Evolutionary conservation across 2,797 vertebrate species (phyloP).

Genomic region (Trematocara caparti): DNA sequence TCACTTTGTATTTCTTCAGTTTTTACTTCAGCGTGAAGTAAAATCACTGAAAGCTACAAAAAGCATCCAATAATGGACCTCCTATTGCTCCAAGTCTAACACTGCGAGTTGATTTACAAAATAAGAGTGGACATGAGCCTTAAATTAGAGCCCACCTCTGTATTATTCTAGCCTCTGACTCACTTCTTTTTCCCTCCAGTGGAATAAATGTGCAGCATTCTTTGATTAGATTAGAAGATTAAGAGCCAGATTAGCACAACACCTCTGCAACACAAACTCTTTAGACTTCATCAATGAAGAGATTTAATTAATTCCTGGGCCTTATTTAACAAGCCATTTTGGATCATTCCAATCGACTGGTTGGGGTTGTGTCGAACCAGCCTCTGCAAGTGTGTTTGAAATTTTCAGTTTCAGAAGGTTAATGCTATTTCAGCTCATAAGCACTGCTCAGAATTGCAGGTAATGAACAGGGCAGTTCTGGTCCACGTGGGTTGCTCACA

Average conservation of each 20-base stretch:
- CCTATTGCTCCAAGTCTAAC: not conserved
- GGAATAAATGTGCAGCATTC: slow-evolving; percentile 18
- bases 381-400: not conserved
- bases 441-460: not conserved
- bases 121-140: slow-evolving; percentile 3
- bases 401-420: not conserved
- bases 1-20: not conserved
- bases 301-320: slow-evolving; percentile 45
- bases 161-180: not conserved
- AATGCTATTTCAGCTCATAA: not conserved
- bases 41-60: not conserved
- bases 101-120: not conserved
- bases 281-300: slow-evolving; percentile 44
- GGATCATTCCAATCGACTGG: slow-evolving; percentile 29
- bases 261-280: slow-evolving; percentile 15
- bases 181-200: not conserved
- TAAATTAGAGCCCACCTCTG: slow-evolving; percentile 6
- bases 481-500: not conserved
- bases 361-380: not conserved
- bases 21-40: not conserved
- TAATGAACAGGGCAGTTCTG: not conserved
- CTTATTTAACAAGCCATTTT: slow-evolving; percentile 35
- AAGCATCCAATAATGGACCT: not conserved
- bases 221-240: slow-evolving; percentile 54
- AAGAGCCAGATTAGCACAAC: slow-evolving; percentile 37